Base-by-base conservation (phyloP, 2,797 vertebrate species). In the Enteromius anoplus region DNA sequence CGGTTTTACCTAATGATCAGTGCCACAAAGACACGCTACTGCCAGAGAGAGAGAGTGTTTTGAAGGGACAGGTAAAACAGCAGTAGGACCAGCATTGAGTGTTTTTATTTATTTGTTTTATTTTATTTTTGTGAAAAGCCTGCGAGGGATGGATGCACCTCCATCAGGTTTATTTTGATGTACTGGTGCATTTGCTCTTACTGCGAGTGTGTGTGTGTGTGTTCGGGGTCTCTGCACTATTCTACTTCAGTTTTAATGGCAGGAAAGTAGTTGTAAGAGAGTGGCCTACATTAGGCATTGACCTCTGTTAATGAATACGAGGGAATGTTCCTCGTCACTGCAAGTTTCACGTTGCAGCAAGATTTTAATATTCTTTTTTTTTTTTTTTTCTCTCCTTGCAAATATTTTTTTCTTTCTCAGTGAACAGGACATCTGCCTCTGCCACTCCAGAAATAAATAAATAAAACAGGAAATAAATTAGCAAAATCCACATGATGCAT, bases 1-100 rank as follows among this genome's bases (percentile, higher is more conserved):
- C 90, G 92, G 94, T 89, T 96, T 96, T 97, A 96, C 95, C 96
- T 96, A 97, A 96, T 96, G 96, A 95, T 97, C 96, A 97, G 95
- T 93, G 93, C 94, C 95, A 95, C 96, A 96, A 96, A 94, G 93
- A 91, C 91, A 14, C 84, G 89, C 90, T 93, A 93, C 95, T 95
- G 96, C 94, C 95, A 95, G 93, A 78, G 29, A 69, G 29, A 69
- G 72, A 58, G 26, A 75, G 55, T 29, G 37, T 23, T 88, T 91
- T 85, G 88, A 89, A 88, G 88, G 83, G 76, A 81, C 47, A 69
- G 9, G 64, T 8, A 65, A 45, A 66, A 55, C 19, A 10, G 42
- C 55, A 10, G 15, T 47, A 64, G 29, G 82, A 15, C 72, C 45
- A 40, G 11, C 40, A 66, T 17, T 40, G 60, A 82, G 5, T 1